Base-by-base conservation (phyloP, 2,888 invertebrate species). In the Apamea crenata region DNA sequence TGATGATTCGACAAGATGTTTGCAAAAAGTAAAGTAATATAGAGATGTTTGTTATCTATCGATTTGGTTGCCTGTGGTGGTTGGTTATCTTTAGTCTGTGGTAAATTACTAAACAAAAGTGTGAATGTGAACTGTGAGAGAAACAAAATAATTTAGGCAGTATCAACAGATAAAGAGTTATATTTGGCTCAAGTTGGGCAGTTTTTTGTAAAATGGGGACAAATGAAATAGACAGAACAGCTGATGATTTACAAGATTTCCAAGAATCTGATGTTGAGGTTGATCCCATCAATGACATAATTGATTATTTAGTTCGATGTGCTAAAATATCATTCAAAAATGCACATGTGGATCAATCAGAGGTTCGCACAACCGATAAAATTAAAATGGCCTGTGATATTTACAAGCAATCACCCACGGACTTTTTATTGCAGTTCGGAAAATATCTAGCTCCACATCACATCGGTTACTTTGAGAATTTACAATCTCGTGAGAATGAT, bases 401-500 rank as follows among this genome's bases (percentile, higher is more conserved):
- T 18, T 98, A 98, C 82, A 93, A 97, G 25, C 97, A 97, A 85
- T 98, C 97, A 90, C 98, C 98, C 25, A 96, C 97, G 18, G 97
- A 97, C 56, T 99, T 99, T 94, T 94, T 99, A 2, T 94, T 97
- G 69, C 98, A 98, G 90, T 99, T 98, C 94, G 98, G 99, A 8
- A 97, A 97, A 91, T 97, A 97, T 93, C 94, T 99, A 67, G 96
- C 97, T 47, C 95, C 97, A 29, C 96, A 97, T 59, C 98, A 99
- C 92, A 93, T 99, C n/a, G 91, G 95, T 47, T 98, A 98, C 93
- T 99, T 99, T 93, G 96, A 97, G 82, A 95, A 95, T 7, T 90
- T 93, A 71, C 90, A 90, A 56, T 86, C 87, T 59, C 56, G 76
- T 73, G 76, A 84, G 21, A 90, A 96, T 82, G 97, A 97, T 87